Conservation (phyloP, 2,797 vertebrate species). For the Eremophila alpestris region DNA sequence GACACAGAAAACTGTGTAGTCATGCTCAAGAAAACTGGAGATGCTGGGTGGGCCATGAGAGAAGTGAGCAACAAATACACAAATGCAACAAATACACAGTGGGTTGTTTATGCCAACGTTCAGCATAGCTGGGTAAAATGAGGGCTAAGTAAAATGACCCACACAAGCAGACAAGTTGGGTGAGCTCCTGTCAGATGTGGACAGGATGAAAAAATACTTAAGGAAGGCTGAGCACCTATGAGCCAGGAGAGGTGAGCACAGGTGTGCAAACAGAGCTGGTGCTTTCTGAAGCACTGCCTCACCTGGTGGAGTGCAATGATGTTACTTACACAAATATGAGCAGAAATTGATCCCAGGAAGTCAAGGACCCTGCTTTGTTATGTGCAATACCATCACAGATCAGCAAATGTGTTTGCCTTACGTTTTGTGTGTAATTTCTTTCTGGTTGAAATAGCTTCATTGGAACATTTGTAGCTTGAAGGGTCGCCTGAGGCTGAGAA, state of each 20-base stretch:
- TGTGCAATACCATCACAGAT: background rate
- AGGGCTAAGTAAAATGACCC: background rate
- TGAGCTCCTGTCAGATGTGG: background rate
- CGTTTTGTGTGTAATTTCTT: background rate
- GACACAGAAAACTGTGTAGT: background rate
- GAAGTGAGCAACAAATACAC: background rate
- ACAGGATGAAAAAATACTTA: background rate
- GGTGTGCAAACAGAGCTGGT: background rate
- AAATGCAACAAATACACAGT: background rate
- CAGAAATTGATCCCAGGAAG: background rate
- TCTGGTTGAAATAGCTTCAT: conserved; percentile 1
- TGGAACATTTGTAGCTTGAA: conserved; percentile 27
- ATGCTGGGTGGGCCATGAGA: background rate
- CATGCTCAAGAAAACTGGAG: background rate
- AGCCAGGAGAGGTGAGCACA: background rate
- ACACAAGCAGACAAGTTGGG: background rate
- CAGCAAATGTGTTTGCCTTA: background rate
- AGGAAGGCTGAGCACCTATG: background rate
- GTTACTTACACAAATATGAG: background rate
- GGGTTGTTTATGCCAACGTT: background rate
- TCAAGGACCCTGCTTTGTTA: background rate
- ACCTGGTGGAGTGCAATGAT: background rate
- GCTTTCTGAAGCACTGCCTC: background rate
- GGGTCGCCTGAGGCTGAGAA: conserved; percentile 31
- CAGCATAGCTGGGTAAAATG: accelerated